Evolutionary conservation across 2,113 vertebrate species (phyloP).

Genomic region (Speoplatyrhinus poulsoni): DNA sequence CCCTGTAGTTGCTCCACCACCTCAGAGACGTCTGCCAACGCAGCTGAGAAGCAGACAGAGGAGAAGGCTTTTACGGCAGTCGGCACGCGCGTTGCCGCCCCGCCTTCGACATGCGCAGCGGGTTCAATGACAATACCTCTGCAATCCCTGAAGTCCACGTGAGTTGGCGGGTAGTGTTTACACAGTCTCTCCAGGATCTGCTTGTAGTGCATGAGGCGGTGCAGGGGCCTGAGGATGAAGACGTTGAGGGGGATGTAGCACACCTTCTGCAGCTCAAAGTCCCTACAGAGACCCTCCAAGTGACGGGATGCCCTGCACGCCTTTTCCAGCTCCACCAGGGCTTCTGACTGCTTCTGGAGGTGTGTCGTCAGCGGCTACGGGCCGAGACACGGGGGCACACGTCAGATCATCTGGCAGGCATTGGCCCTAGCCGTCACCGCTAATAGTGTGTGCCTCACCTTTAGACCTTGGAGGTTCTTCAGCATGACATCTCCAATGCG

Average conservation of each 20-base stretch:
- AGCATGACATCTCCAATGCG: constrained; percentile 95
- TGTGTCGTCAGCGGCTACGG: constrained; percentile 84
- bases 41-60: constrained; percentile 76
- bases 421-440: too few species aligned
- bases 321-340: constrained; percentile 86
- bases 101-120: constrained; percentile 8
- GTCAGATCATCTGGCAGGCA: not conserved
- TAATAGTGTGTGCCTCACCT: constrained; percentile 75
- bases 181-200: constrained; percentile 95
- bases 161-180: constrained; percentile 88
- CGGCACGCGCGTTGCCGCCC: too few species aligned
- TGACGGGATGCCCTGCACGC: constrained; percentile 81
- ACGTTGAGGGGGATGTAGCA: constrained; percentile 95
- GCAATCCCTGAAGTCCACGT: constrained; percentile 92
- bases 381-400: not conserved
- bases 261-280: constrained; percentile 97
- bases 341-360: constrained; percentile 88
- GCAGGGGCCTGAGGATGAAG: constrained; percentile 93
- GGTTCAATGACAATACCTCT: constrained; percentile 76
- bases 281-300: constrained; percentile 87
- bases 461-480: constrained; percentile 90
- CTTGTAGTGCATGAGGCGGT: constrained; percentile 96
- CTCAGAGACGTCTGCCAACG: constrained; percentile 91
- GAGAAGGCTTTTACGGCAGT: too few species aligned
- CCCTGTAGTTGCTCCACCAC: constrained; percentile 89